These are phyloP conservation scores for Sander vitreus DNA, from an alignment of 2,113 vertebrate genomes.

Conservation along the genomic window DNA sequence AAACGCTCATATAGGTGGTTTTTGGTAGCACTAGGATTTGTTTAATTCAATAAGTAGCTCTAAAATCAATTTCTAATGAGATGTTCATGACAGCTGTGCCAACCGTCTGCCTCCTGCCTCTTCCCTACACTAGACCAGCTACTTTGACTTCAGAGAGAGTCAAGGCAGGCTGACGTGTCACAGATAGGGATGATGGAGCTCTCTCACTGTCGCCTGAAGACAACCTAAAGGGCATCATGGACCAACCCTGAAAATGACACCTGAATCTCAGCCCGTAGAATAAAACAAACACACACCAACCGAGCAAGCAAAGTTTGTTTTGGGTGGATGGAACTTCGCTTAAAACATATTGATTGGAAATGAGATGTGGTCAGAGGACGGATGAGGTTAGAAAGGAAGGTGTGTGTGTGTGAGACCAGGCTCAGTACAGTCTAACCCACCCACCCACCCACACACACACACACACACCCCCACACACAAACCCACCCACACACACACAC, in stretches of 20 bases:
- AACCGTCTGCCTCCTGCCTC: neutral
- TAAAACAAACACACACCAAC: too few species aligned
- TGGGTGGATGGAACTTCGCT: conserved; percentile 48
- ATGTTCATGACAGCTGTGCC: neutral
- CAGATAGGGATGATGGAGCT: conserved; percentile 45
- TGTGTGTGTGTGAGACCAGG: too few species aligned
- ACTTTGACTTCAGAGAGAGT: conserved; percentile 18
- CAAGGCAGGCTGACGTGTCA: conserved; percentile 37
- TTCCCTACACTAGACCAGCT: neutral
- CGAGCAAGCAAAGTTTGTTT: neutral
- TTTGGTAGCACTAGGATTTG: neutral
- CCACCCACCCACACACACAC: too few species aligned
- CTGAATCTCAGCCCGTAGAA: neutral
- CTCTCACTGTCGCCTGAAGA: conserved; percentile 47
- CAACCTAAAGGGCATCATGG: conserved; percentile 35
- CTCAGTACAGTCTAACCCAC: too few species aligned
- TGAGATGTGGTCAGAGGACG: conserved; percentile 71
- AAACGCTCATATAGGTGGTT: neutral
- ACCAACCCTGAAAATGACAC: conserved; percentile 50
- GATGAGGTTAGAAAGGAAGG: conserved; percentile 44
- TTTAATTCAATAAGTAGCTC: neutral
- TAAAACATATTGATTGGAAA: conserved; percentile 77
- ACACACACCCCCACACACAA: too few species aligned
- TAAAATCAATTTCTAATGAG: neutral
- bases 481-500: too few species aligned